Conservation (phyloP, 1,140 invertebrate genomes). For the Aphelenchoides avenae region DNA sequence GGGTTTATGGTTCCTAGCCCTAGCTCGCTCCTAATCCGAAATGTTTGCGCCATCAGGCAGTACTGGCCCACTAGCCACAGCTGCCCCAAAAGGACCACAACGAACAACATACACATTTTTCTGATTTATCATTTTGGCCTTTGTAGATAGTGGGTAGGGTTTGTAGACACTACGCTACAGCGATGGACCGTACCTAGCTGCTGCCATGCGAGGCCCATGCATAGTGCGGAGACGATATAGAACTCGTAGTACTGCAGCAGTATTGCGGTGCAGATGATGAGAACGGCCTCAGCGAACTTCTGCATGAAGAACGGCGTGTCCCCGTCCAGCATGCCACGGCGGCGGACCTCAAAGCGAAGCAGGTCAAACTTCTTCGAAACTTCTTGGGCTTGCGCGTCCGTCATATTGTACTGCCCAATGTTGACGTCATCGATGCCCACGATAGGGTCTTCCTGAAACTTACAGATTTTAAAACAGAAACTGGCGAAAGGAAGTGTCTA, state of each 20-base stretch:
- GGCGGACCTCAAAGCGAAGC: slow-evolving; percentile 42
- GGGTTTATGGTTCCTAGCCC: no score
- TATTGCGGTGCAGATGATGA: slow-evolving; percentile 46
- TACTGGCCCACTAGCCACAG: no score
- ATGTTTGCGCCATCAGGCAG: no score
- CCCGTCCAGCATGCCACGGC: slow-evolving; percentile 45
- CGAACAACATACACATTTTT: no score
- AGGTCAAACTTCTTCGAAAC: slow-evolving; percentile 49
- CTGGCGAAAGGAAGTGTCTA: no score
- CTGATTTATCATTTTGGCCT: no score
- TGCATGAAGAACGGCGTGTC: slow-evolving; percentile 41
- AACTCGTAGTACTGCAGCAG: slow-evolving; percentile 44
- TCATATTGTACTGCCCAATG: slow-evolving; percentile 49
- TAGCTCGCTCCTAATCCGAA: no score
- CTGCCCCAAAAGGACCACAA: no score
- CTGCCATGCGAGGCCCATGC: slow-evolving; percentile 58
- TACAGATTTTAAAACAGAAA: no score
- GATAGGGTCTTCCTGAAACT: slow-evolving; percentile 22
- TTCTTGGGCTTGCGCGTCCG: slow-evolving; percentile 37
- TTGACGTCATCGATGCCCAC: slow-evolving; percentile 48
- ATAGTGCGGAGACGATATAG: slow-evolving; percentile 49
- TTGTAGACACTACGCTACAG: no score
- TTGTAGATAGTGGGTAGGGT: no score
- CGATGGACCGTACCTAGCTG: no score
- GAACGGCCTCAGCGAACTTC: slow-evolving; percentile 46